Conservation (phyloP, 2,113 vertebrate species). For the Alligator sinensis region DNA sequence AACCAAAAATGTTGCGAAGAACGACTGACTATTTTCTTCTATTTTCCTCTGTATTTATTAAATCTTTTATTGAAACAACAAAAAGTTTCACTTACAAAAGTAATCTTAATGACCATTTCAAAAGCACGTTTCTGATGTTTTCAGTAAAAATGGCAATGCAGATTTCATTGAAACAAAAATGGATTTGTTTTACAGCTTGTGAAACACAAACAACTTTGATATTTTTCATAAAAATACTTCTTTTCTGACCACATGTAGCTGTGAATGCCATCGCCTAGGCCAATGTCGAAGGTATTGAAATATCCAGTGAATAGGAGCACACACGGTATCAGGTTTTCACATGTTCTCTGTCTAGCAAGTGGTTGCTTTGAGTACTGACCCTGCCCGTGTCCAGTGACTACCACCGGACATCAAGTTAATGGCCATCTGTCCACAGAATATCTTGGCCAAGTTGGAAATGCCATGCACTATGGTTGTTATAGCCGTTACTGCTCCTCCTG, state of each 20-base stretch:
- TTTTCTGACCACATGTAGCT: no score
- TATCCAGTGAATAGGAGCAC: not conserved
- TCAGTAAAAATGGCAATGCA: not conserved
- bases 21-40: not conserved
- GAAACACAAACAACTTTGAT: not conserved
- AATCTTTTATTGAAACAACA: not conserved
- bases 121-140: not conserved
- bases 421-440: no score
- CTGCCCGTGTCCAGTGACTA: no score
- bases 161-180: not conserved
- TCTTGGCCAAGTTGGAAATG: not conserved
- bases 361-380: fast-evolving
- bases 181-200: not conserved
- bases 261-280: fast-evolving
- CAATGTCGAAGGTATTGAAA: not conserved
- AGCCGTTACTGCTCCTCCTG: fast-evolving
- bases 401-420: no score
- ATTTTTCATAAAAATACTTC: not conserved
- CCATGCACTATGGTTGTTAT: not conserved
- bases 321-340: not conserved
- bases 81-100: not conserved
- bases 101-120: not conserved
- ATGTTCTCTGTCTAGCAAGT: not conserved
- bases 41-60: not conserved
- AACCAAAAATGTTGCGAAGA: no score